Conservation (phyloP, 2,888 invertebrate genomes). For the Eumerus sabulonum region DNA sequence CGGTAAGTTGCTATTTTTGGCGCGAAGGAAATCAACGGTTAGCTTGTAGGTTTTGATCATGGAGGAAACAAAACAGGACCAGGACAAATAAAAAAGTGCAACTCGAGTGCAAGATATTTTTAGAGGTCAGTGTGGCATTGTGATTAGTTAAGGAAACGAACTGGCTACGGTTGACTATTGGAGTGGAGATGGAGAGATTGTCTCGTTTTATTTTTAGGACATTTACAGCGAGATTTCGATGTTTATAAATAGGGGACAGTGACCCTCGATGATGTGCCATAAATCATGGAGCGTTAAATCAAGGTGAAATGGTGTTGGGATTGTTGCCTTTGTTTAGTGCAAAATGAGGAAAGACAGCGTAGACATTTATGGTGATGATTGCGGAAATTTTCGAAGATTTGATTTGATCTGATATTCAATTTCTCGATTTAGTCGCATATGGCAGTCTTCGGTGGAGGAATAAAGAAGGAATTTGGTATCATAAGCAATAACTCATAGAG, state of each 20-base stretch:
- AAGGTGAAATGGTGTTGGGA: not conserved
- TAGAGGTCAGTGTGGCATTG: slow-evolving; percentile 68
- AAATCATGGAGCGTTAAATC: not conserved
- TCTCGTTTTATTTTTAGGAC: slow-evolving; percentile 24
- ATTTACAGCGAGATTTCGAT: slow-evolving; percentile 2
- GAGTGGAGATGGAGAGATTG: slow-evolving; percentile 1
- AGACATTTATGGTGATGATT: no score
- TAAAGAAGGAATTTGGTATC: no score
- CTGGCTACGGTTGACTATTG: slow-evolving; percentile 18
- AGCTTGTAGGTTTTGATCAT: not conserved
- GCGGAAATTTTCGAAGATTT: no score
- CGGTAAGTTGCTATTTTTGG: slow-evolving; percentile 47
- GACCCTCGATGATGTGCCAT: slow-evolving; percentile 22
- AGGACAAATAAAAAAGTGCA: slow-evolving; percentile 5
- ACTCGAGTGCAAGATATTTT: slow-evolving; percentile 48
- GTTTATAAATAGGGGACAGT: slow-evolving; percentile 49
- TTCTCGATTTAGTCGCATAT: no score
- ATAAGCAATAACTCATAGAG: no score
- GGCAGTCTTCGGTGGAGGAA: no score
- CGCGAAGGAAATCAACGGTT: not conserved
- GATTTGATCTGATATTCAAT: no score
- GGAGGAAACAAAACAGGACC: no score
- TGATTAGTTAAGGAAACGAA: slow-evolving; percentile 14
- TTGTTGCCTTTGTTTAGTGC: not conserved
- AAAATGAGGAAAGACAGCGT: no score